A percentile compares a stretch with the other conserved stretches of the same genome.
These are phyloP conservation scores for Colletes latitarsis DNA, from an alignment of 1,140 invertebrate species.

Conservation along the genomic window DNA sequence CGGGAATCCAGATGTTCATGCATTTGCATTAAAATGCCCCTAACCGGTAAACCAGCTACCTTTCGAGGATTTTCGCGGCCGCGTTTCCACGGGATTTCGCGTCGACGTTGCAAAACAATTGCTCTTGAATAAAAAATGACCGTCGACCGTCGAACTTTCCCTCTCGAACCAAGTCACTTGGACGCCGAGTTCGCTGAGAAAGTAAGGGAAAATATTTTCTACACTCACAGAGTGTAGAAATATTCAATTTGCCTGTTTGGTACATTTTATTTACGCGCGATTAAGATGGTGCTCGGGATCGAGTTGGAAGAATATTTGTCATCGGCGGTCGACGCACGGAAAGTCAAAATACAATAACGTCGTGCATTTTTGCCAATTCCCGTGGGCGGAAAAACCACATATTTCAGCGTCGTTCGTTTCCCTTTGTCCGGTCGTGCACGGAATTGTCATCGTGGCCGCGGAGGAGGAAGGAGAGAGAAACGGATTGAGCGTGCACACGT, in stretches of 20 bases:
- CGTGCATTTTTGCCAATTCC: conserved; percentile 22
- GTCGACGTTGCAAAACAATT: neutral
- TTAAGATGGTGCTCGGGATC: too few relatives aligned
- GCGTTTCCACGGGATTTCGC: conserved; percentile 3
- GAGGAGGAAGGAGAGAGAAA: too few relatives aligned
- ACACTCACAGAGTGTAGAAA: too few relatives aligned
- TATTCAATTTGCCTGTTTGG: too few relatives aligned
- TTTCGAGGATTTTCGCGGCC: conserved; percentile 22
- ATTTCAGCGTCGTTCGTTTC: neutral
- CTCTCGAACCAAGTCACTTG: too few relatives aligned
- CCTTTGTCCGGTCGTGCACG: neutral
- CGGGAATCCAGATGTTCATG: conserved; percentile 42
- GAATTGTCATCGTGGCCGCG: conserved; percentile 11
- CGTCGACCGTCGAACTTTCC: too few relatives aligned
- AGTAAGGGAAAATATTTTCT: too few relatives aligned
- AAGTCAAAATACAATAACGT: too few relatives aligned
- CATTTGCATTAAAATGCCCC: conserved; percentile 65
- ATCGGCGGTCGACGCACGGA: too few relatives aligned
- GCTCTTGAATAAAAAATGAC: neutral
- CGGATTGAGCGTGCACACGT: neutral
- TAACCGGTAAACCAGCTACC: conserved; percentile 28
- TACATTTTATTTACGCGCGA: too few relatives aligned
- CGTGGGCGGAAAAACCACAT: neutral
- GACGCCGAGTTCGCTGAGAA: too few relatives aligned
- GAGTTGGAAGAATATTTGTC: too few relatives aligned